Percentiles rank a stretch among this genome's conserved stretches.
Conservation (phyloP, 1,140 invertebrate species). For the Ylistrum balloti region DNA sequence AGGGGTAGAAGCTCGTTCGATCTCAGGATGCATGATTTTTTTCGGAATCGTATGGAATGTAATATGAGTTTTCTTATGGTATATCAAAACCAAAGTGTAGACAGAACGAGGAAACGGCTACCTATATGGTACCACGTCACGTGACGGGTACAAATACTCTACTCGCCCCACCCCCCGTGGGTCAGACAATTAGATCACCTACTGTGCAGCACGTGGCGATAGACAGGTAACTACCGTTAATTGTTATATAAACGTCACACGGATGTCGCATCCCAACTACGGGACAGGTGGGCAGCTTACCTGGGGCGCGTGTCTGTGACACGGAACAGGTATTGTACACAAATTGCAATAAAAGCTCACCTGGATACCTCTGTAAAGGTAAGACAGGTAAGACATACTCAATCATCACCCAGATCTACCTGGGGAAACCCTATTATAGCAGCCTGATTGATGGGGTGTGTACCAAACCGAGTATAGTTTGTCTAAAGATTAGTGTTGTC, state of each 20-base stretch:
- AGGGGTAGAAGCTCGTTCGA: not conserved
- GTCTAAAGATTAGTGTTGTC: not conserved
- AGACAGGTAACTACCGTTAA: conserved; percentile 19
- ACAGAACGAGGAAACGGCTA: not conserved
- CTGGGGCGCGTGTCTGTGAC: conserved; percentile 24
- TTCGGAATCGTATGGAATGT: not conserved
- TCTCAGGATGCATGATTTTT: not conserved
- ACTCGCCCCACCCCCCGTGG: conserved; percentile 12
- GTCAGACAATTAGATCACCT: conserved; percentile 26
- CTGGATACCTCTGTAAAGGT: not conserved
- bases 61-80: not conserved
- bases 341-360: conserved; percentile 34
- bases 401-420: not conserved
- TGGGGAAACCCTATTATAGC: not conserved
- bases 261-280: not conserved
- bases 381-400: not conserved
- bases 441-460: conserved; percentile 2
- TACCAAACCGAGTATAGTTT: not conserved
- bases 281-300: conserved; percentile 4
- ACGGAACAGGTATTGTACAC: conserved; percentile 33
- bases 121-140: not conserved
- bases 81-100: not conserved
- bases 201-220: not conserved
- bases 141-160: not conserved
- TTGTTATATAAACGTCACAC: not conserved